Evolutionary conservation across 2,113 vertebrate species (phyloP).

Genomic region (Erythrocebus patas): DNA sequence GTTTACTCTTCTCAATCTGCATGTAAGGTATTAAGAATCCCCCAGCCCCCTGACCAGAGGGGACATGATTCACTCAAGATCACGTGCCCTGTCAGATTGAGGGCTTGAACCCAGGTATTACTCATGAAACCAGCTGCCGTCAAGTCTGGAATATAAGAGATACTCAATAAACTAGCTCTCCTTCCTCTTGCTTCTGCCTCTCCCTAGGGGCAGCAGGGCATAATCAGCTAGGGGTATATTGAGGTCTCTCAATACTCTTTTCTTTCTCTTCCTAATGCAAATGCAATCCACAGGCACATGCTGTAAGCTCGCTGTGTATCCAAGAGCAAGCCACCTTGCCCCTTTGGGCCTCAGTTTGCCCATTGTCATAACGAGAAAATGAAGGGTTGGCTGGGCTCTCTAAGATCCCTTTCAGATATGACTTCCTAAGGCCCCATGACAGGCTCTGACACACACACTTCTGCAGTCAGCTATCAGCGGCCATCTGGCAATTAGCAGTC

Average conservation of each 20-base stretch:
- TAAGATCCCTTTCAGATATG: neutral
- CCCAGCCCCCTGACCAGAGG: too few relatives aligned
- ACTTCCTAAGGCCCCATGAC: constrained; percentile 1
- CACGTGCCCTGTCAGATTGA: neutral
- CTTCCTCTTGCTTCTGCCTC: neutral
- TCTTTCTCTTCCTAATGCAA: neutral
- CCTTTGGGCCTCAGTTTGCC: constrained; percentile 14
- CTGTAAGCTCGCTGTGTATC: too few relatives aligned
- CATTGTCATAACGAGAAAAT: neutral
- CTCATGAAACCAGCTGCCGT: too few relatives aligned
- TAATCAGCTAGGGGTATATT: too few relatives aligned
- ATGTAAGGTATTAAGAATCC: neutral
- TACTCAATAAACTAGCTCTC: neutral
- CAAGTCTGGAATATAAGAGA: neutral
- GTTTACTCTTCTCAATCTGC: neutral
- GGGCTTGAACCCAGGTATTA: neutral
- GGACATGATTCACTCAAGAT: neutral
- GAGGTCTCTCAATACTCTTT: neutral
- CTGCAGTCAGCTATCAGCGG: constrained; percentile 67
- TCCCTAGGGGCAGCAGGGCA: neutral
- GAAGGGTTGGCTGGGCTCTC: neutral
- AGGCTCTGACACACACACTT: constrained; percentile 63
- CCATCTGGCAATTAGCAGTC: constrained; percentile 81
- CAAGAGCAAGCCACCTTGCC: neutral
- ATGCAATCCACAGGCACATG: neutral